These are phyloP conservation scores for Bettongia penicillata DNA, from an alignment of 2,113 vertebrate species.

Conservation along the genomic window DNA sequence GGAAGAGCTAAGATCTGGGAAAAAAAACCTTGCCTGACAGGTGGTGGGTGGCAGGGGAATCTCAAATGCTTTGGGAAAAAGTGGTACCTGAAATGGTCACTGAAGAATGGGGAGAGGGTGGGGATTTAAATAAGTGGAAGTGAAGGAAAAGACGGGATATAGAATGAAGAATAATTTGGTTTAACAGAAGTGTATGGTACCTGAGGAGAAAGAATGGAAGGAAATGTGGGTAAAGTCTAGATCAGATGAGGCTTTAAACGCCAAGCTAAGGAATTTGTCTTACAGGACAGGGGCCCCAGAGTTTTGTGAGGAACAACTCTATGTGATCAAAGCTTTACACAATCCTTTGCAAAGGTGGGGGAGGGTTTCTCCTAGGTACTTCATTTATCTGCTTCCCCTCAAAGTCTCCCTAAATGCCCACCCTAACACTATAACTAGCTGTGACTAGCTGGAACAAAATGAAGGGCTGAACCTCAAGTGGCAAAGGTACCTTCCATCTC, in stretches of 20 bases:
- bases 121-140: neutral
- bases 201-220: slow-evolving; percentile 23
- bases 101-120: neutral
- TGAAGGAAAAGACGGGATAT: neutral
- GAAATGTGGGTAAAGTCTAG: slow-evolving; percentile 36
- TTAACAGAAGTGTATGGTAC: neutral
- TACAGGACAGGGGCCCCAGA: neutral
- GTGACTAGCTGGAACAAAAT: neutral
- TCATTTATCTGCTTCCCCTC: neutral
- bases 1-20: neutral
- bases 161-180: neutral
- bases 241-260: neutral
- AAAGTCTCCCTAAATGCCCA: neutral
- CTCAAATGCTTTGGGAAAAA: neutral
- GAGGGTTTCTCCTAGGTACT: neutral
- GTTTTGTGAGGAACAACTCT: neutral
- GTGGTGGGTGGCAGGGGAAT: neutral
- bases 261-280: slow-evolving; percentile 51
- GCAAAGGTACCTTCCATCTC: neutral
- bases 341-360: neutral
- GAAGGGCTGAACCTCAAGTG: neutral
- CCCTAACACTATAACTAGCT: neutral
- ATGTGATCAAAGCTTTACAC: neutral
- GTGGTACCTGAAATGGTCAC: neutral
- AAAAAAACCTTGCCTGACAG: neutral